Percentiles rank a stretch among this genome's conserved stretches.
These are phyloP conservation scores for Lagorchestes hirsutus DNA, from an alignment of 2,797 vertebrate genomes.

Conservation along the genomic window DNA sequence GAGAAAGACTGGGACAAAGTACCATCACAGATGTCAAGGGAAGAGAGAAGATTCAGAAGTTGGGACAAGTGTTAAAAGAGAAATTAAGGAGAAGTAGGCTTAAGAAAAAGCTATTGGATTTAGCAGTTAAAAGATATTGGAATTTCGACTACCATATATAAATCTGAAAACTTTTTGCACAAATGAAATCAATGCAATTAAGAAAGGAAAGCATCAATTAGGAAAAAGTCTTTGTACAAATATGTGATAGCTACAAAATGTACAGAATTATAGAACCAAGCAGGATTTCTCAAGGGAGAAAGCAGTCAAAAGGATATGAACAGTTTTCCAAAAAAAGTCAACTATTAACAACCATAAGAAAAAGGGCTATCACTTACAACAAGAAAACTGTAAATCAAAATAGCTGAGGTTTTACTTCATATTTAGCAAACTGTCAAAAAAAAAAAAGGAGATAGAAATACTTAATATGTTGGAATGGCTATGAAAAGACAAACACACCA, in stretches of 20 bases:
- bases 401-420: not conserved
- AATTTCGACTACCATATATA: not conserved
- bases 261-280: not conserved
- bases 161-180: not conserved
- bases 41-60: not conserved
- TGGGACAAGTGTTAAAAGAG: not conserved
- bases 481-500: not conserved
- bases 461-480: not conserved
- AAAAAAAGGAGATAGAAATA: too few species aligned
- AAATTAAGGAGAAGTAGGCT: not conserved
- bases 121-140: not conserved
- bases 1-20: not conserved
- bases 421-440: not conserved
- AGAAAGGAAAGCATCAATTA: not conserved
- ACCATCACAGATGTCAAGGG: not conserved
- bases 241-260: not conserved
- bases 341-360: not conserved
- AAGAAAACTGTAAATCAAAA: not conserved
- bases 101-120: not conserved
- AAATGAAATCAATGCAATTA: not conserved
- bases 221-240: not conserved
- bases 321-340: not conserved
- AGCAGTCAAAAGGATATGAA: not conserved
- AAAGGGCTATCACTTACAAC: not conserved
- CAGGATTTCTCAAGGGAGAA: not conserved